Evolutionary conservation across 1,140 invertebrate genomes (phyloP).

Genomic region (Bombus pyrosoma): DNA sequence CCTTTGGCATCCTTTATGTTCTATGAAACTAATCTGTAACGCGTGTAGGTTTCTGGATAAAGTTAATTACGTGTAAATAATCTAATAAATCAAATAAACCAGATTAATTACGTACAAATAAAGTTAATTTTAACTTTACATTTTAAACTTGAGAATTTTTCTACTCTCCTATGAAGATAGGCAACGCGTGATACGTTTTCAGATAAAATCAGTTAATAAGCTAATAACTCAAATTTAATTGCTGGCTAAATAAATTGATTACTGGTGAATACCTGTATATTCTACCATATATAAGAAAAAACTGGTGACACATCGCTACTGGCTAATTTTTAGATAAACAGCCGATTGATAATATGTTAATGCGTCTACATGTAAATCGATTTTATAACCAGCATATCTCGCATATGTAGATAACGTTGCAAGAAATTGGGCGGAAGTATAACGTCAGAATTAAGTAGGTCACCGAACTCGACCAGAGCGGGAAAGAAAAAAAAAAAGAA

Average conservation of each 20-base stretch:
- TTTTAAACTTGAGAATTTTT: neutral
- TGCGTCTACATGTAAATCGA: neutral
- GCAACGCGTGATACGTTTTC: neutral
- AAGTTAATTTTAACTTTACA: neutral
- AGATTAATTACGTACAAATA: neutral
- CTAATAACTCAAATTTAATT: too few relatives aligned
- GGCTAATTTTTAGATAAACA: neutral
- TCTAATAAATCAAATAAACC: too few relatives aligned
- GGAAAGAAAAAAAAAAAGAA: neutral
- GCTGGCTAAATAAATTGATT: too few relatives aligned
- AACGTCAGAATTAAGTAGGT: constrained; percentile 35
- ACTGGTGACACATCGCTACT: too few relatives aligned
- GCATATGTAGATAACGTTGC: neutral
- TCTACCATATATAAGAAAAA: too few relatives aligned
- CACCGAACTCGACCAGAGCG: constrained; percentile 3
- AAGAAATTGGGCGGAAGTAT: constrained; percentile 5
- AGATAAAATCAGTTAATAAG: neutral
- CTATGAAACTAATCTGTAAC: too few relatives aligned
- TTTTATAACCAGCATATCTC: neutral
- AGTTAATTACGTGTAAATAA: too few relatives aligned
- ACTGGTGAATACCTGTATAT: too few relatives aligned
- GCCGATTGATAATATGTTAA: neutral
- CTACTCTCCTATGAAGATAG: neutral
- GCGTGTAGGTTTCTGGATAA: too few relatives aligned
- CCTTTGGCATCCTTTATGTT: too few relatives aligned